These are phyloP conservation scores for Drosophila multiciliata DNA, from an alignment of 2,888 invertebrate genomes.

Conservation along the genomic window DNA sequence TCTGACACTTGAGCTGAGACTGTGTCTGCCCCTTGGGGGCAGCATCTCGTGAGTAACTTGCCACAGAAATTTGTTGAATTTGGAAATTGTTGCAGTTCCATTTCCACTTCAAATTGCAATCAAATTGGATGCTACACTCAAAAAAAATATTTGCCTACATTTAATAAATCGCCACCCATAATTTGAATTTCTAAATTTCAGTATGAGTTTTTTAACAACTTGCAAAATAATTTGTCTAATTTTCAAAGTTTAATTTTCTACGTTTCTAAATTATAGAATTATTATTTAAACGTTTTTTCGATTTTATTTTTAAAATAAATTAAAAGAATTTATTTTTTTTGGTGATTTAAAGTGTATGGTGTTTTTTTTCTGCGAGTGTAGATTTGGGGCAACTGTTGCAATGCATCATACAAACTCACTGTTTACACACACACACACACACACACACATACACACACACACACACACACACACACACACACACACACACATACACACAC, in stretches of 20 bases:
- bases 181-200: too few species aligned
- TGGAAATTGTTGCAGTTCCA: conserved; percentile 49
- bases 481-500: conserved; percentile 24
- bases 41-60: conserved; percentile 50
- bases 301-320: neutral
- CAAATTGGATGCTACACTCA: conserved; percentile 54
- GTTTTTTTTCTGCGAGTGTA: neutral
- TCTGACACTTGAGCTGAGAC: conserved; percentile 63
- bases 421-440: conserved; percentile 23
- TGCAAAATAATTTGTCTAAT: neutral
- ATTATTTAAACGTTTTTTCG: neutral
- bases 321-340: neutral
- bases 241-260: neutral
- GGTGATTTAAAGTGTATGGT: neutral
- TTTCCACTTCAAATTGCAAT: conserved; percentile 62
- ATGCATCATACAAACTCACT: conserved; percentile 26
- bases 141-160: neutral
- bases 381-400: conserved; percentile 58
- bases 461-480: conserved; percentile 27
- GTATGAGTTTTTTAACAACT: neutral
- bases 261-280: neutral
- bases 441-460: conserved; percentile 26
- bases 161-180: neutral
- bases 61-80: conserved; percentile 64
- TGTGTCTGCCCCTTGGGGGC: conserved; percentile 59